These are phyloP conservation scores for Macrobrachium nipponense DNA, from an alignment of 1,140 invertebrate species.

Conservation along the genomic window DNA sequence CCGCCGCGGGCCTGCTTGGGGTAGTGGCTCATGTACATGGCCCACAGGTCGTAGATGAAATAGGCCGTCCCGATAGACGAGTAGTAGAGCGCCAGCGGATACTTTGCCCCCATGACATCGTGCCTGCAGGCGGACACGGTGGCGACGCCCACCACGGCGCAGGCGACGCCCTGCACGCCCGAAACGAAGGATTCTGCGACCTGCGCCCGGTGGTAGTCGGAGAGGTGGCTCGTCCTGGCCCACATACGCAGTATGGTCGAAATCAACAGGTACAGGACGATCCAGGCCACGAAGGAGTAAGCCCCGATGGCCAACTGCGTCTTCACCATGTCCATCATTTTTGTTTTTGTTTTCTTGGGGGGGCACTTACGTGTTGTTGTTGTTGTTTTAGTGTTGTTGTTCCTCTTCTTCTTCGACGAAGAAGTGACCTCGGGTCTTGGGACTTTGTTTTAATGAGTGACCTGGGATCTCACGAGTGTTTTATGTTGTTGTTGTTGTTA, in stretches of 20 bases:
- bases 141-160: slow-evolving; percentile 43
- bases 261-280: slow-evolving; percentile 55
- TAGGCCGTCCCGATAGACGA: slow-evolving; percentile 60
- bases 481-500: too few relatives aligned
- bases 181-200: slow-evolving; percentile 62
- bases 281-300: slow-evolving; percentile 54
- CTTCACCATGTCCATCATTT: slow-evolving; percentile 22
- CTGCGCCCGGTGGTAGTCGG: slow-evolving; percentile 44
- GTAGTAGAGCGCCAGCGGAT: slow-evolving; percentile 54
- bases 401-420: too few relatives aligned
- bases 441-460: too few relatives aligned
- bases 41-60: slow-evolving; percentile 62
- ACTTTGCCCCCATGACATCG: slow-evolving; percentile 47
- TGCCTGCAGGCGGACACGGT: slow-evolving; percentile 49
- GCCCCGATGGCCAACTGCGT: slow-evolving; percentile 39
- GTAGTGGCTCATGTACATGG: slow-evolving; percentile 55
- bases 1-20: background rate
- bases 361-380: too few relatives aligned
- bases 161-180: slow-evolving; percentile 61
- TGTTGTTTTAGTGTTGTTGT: too few relatives aligned
- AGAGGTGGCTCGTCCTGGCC: slow-evolving; percentile 30
- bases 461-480: too few relatives aligned
- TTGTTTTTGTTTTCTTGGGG: too few relatives aligned
- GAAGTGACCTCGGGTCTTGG: too few relatives aligned
- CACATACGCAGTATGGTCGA: slow-evolving; percentile 35